Evolutionary conservation across 2,113 vertebrate species (phyloP).

Genomic region (Rallus limicola): DNA sequence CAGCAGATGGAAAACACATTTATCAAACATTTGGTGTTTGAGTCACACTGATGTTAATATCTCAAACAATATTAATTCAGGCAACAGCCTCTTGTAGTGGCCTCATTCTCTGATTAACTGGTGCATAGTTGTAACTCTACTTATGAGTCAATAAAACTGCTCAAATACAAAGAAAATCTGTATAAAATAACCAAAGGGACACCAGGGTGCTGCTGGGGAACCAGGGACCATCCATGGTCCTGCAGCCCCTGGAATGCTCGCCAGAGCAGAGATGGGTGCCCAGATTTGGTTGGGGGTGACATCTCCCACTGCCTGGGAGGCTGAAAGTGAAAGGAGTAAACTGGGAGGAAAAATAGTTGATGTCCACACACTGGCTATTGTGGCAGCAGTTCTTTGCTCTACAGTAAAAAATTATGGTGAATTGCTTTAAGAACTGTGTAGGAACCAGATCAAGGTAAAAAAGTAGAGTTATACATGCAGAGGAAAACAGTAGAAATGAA

Average conservation of each 20-base stretch:
- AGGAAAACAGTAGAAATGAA: not conserved
- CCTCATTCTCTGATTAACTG: not conserved
- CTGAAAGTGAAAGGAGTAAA: not conserved
- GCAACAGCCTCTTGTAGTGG: not conserved
- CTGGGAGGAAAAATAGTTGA: not conserved
- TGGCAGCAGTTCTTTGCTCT: not conserved
- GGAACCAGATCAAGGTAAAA: not conserved
- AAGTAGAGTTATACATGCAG: not conserved
- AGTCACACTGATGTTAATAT: not conserved
- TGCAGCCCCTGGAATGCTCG: fast-evolving
- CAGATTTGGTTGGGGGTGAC: not conserved
- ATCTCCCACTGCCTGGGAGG: not conserved
- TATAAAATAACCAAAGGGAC: not conserved
- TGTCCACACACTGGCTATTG: not conserved
- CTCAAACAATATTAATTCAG: not conserved
- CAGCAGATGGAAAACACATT: slow-evolving; percentile 45
- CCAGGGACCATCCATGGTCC: not conserved
- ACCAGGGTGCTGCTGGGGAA: not conserved
- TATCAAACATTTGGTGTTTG: slow-evolving; percentile 38
- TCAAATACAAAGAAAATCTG: not conserved
- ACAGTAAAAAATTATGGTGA: not conserved
- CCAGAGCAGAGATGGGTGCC: not conserved
- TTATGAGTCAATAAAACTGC: not conserved
- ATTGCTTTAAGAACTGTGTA: not conserved
- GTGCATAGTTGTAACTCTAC: not conserved